phyloP scores from a whole-genome alignment of 2,888 invertebrate genomes.

The Rotaria magnacalcarata region DNA sequence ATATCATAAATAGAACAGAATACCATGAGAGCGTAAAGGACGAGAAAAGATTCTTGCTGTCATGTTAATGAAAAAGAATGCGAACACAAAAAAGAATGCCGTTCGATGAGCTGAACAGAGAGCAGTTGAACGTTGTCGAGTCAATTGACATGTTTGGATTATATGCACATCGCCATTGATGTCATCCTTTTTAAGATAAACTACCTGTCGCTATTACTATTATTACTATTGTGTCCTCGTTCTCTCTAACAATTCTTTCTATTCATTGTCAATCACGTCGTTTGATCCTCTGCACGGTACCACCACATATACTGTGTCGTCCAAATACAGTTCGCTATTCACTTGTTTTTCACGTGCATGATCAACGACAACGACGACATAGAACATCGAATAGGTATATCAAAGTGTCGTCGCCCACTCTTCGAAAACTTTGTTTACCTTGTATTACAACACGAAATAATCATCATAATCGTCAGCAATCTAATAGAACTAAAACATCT shows the following conservation, averaged over 20 bases:
- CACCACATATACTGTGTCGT: constrained; percentile 6
- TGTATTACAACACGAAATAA: constrained; percentile 11
- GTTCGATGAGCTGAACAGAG: neutral
- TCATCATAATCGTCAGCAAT: neutral
- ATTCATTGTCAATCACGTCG: neutral
- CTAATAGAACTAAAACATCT: neutral
- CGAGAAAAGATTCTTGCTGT: constrained; percentile 6
- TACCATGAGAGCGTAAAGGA: constrained; percentile 13
- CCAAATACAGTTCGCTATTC: constrained; percentile 21
- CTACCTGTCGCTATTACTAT: neutral
- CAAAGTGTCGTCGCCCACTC: constrained; percentile 12
- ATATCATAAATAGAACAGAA: constrained; percentile 25
- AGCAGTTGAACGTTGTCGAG: neutral
- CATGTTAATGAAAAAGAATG: constrained; percentile 26
- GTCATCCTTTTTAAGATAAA: neutral
- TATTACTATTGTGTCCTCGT: neutral
- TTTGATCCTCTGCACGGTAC: constrained; percentile 24
- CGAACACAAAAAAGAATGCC: neutral
- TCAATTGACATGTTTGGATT: constrained; percentile 26
- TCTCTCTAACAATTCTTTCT: neutral
- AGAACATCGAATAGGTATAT: neutral
- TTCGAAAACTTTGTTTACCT: constrained; percentile 15
- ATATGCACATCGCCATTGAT: neutral
- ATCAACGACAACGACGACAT: neutral
- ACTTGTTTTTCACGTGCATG: constrained; percentile 1